Conservation (phyloP, 1,140 invertebrate genomes). For the Bombus picipes region DNA sequence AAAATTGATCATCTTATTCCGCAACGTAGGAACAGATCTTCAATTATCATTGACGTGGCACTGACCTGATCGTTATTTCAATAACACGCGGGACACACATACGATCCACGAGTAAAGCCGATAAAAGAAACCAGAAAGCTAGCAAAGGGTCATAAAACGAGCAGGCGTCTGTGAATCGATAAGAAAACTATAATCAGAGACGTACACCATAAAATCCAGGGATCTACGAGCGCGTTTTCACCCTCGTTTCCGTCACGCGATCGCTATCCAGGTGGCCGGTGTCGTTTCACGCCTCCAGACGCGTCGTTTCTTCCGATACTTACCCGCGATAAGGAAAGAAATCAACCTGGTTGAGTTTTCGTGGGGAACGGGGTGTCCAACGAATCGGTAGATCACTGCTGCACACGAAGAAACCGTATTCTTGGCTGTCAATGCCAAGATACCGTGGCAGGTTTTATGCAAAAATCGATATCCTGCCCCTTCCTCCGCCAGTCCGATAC, state of each 20-base stretch:
- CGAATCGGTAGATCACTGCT: slow-evolving; percentile 4
- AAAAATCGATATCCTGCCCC: slow-evolving; percentile 52
- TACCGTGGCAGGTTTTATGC: slow-evolving; percentile 38
- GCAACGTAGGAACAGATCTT: too few species aligned
- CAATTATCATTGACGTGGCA: too few species aligned
- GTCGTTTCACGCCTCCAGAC: slow-evolving; percentile 2
- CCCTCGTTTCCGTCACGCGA: neutral
- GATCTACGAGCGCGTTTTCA: neutral
- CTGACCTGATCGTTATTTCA: too few species aligned
- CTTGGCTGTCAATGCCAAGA: neutral
- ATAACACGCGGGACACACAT: too few species aligned
- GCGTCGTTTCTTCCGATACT: neutral
- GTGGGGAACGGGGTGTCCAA: neutral
- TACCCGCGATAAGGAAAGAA: slow-evolving; percentile 2
- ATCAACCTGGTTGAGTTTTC: neutral
- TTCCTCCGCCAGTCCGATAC: neutral
- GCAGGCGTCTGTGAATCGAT: neutral
- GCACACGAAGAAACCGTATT: neutral
- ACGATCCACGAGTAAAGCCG: too few species aligned
- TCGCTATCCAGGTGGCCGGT: neutral
- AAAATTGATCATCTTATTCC: too few species aligned
- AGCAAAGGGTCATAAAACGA: neutral
- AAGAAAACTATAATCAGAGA: slow-evolving; percentile 11
- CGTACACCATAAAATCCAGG: neutral
- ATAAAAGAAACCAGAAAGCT: too few species aligned